A percentile compares a stretch with the other conserved stretches of the same genome.
Conservation (phyloP, 2,888 invertebrate species). For the Noctua comes region DNA sequence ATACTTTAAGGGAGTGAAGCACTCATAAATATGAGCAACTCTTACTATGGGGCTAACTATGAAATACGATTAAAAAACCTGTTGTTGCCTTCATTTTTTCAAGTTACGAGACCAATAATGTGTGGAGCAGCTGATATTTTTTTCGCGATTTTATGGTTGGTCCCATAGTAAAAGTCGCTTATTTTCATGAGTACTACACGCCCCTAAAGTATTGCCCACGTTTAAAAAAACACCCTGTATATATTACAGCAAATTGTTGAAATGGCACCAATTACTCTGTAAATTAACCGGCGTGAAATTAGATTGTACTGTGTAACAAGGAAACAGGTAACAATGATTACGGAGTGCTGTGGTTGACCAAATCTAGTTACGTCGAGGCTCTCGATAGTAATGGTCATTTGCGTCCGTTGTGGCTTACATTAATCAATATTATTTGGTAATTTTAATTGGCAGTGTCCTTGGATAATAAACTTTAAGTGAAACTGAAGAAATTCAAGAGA, state of each 20-base stretch:
- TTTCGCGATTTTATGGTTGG: no score
- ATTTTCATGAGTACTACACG: no score
- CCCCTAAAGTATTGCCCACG: no score
- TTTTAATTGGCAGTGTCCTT: conserved; percentile 15
- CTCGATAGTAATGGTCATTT: conserved; percentile 46
- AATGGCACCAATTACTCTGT: conserved; percentile 60
- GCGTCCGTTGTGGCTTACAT: conserved; percentile 35
- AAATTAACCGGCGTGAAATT: conserved; percentile 71
- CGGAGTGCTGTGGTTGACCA: conserved; percentile 69
- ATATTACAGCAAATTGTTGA: conserved; percentile 50
- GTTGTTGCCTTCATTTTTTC: no score
- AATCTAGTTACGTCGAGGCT: conserved; percentile 60
- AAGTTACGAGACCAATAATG: no score
- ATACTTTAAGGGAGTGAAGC: no score
- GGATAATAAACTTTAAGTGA: not conserved
- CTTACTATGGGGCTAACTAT: no score
- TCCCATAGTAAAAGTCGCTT: no score
- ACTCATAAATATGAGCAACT: no score
- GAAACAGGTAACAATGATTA: conserved; percentile 71
- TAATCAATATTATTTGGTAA: conserved; percentile 38
- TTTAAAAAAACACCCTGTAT: no score
- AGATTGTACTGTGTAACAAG: conserved; percentile 70
- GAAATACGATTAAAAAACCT: no score
- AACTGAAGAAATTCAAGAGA: conserved; percentile 5
- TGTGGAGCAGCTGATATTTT: no score